Conservation (phyloP, 92 coral and sea anemone species). For the Palythoa grandis region DNA sequence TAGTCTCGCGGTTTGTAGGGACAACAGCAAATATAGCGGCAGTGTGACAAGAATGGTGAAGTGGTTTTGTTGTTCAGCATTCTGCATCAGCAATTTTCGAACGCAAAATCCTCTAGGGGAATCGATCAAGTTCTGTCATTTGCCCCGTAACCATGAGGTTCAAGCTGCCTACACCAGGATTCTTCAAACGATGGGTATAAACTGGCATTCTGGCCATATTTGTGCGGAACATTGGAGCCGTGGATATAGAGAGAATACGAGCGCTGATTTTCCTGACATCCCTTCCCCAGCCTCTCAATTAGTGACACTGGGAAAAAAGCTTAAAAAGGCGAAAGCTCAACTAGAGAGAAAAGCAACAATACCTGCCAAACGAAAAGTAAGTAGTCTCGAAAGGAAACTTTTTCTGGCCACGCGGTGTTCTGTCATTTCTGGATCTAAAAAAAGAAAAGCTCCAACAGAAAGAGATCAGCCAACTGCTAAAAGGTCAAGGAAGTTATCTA, state of each 20-base stretch:
- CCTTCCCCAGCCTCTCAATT: background rate
- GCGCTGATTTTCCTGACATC: background rate
- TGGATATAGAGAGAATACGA: background rate
- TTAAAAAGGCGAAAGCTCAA: background rate
- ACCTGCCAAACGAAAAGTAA: conserved; percentile 29
- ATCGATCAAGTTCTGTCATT: conserved; percentile 9
- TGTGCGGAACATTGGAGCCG: background rate
- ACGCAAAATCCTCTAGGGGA: conserved; percentile 19
- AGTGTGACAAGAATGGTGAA: background rate
- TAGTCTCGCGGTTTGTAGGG: background rate
- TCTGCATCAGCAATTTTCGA: conserved; percentile 24
- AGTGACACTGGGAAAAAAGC: background rate
- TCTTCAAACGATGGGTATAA: conserved; percentile 16
- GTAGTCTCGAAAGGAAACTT: conserved; percentile 26
- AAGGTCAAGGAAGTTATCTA: background rate
- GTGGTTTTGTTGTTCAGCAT: conserved; percentile 22
- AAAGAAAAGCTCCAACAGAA: conserved; percentile 41
- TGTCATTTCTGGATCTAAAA: conserved; percentile 35
- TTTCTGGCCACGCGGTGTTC: conserved; percentile 17
- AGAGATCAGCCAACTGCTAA: conserved; percentile 13
- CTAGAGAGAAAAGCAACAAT: conserved; percentile 10
- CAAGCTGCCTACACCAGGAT: conserved; percentile 35
- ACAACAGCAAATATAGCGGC: background rate
- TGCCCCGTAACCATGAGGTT: conserved; percentile 18
- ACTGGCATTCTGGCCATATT: background rate